phyloP scores from a whole-genome alignment of 2,888 invertebrate species.

The Baccha elongata region DNA sequence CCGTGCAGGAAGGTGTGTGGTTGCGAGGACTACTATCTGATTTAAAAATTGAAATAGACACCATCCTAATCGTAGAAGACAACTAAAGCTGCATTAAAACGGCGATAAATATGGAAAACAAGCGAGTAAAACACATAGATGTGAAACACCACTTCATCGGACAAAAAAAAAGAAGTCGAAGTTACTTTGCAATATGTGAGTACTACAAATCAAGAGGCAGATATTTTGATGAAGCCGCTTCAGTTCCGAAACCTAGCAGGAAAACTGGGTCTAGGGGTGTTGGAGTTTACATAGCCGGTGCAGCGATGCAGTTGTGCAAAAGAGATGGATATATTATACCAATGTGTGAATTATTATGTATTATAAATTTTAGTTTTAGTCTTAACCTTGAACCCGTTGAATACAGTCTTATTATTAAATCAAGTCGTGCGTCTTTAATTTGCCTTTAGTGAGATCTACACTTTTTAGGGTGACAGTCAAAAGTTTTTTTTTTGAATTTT shows the following conservation, averaged over 20 bases:
- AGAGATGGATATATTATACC: neutral
- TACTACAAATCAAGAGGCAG: neutral
- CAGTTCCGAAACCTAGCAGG: constrained; percentile 4
- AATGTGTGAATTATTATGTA: neutral
- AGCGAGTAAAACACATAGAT: constrained; percentile 26
- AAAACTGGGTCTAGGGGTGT: constrained; percentile 2
- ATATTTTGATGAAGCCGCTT: constrained; percentile 19
- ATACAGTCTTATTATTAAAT: no score
- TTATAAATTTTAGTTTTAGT: neutral
- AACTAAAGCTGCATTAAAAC: constrained; percentile 46
- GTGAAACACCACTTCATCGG: constrained; percentile 31
- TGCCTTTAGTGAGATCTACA: no score
- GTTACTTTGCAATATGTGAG: constrained; percentile 5
- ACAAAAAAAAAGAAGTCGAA: constrained; percentile 10
- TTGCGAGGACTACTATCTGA: constrained; percentile 23
- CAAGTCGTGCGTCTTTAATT: no score
- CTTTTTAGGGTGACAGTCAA: no score
- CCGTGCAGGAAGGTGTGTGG: constrained; percentile 39
- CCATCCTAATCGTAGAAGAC: constrained; percentile 22
- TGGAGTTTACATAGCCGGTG: neutral
- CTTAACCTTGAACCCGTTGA: neutral
- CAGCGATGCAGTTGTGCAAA: neutral
- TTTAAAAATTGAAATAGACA: constrained; percentile 9
- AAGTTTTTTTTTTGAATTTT: no score
- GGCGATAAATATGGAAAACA: constrained; percentile 23